phyloP scores from a whole-genome alignment of 2,888 invertebrate species.

The Campoplex capitator region DNA sequence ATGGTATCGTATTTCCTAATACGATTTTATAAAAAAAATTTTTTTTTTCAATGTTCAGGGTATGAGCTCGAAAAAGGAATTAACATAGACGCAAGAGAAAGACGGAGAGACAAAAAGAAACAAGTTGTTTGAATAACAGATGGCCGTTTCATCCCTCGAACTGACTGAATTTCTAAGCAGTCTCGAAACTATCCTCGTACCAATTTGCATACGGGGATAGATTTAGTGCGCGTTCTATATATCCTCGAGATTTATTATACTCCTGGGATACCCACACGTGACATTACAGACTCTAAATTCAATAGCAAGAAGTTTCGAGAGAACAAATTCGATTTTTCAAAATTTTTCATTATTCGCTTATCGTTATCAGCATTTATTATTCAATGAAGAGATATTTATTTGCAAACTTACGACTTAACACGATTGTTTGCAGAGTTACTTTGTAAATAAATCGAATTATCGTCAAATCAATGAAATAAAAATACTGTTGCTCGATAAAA shows the following conservation, averaged over 20 bases:
- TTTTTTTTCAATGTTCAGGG: not conserved
- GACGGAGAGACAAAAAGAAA: slow-evolving; percentile 46
- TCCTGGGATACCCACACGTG: slow-evolving; percentile 25
- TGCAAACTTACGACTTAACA: not conserved
- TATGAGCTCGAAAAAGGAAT: slow-evolving; percentile 53
- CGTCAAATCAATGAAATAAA: not conserved
- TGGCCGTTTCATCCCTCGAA: slow-evolving; percentile 68
- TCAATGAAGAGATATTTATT: not conserved
- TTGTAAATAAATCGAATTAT: not conserved
- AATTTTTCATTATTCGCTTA: slow-evolving; percentile 2
- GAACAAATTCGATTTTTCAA: not conserved
- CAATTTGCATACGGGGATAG: slow-evolving; percentile 71
- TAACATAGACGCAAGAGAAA: slow-evolving; percentile 52
- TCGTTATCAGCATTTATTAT: not conserved
- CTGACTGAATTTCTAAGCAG: slow-evolving; percentile 71
- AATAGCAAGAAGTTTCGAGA: not conserved
- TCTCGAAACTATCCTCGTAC: slow-evolving; percentile 65
- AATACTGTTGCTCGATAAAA: not conserved
- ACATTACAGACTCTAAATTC: slow-evolving; percentile 23
- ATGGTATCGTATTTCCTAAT: slow-evolving; percentile 36
- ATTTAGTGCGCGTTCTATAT: slow-evolving; percentile 63
- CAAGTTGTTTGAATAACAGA: slow-evolving; percentile 68
- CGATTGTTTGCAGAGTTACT: not conserved
- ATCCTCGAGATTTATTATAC: slow-evolving; percentile 52
- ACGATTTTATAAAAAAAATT: not conserved